Evolutionary conservation across 2,888 invertebrate genomes (phyloP).

Genomic region (Chrysolina oricalcia): DNA sequence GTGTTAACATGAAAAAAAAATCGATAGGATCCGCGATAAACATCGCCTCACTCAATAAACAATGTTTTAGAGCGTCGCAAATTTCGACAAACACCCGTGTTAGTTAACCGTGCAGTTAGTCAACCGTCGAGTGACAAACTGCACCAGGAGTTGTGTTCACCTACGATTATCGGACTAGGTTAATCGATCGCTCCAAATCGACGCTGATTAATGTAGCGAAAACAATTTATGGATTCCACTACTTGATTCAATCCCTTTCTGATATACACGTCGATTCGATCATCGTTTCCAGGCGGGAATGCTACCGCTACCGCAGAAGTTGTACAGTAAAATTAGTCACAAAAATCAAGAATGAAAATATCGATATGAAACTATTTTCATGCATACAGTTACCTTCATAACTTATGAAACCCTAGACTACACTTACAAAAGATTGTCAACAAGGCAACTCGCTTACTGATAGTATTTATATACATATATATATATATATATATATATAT

Average conservation of each 20-base stretch:
- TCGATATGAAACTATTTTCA: too few species aligned
- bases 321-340: too few species aligned
- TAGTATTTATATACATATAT: too few species aligned
- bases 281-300: constrained; percentile 30
- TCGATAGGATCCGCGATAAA: background rate
- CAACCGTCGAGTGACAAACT: constrained; percentile 30
- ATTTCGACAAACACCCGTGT: background rate
- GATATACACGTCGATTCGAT: constrained; percentile 44
- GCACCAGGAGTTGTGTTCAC: constrained; percentile 13
- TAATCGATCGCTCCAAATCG: constrained; percentile 43
- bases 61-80: background rate
- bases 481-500: too few species aligned
- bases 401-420: too few species aligned
- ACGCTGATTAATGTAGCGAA: constrained; percentile 45
- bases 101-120: background rate
- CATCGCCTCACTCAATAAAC: constrained; percentile 11
- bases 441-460: too few species aligned
- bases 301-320: background rate
- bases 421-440: too few species aligned
- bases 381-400: too few species aligned
- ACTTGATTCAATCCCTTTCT: constrained; percentile 35
- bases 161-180: constrained; percentile 39
- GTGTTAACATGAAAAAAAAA: background rate
- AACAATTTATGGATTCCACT: constrained; percentile 43
- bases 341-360: too few species aligned